Conservation (phyloP, 2,888 invertebrate genomes). For the Lasioglossum morio region DNA sequence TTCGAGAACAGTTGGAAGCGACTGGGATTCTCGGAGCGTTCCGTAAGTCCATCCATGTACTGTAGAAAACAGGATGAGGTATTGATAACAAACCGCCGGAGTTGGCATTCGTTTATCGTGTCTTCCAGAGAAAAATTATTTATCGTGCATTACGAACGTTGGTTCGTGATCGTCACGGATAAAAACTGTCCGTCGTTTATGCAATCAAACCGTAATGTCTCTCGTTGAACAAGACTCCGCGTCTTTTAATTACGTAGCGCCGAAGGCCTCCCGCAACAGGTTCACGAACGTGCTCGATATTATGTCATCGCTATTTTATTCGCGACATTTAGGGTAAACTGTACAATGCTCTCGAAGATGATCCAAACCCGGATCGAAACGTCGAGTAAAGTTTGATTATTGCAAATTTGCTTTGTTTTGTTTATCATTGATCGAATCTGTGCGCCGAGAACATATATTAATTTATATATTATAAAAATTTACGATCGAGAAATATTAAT, state of each 20-base stretch:
- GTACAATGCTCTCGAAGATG: too few relatives aligned
- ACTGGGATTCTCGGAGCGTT: background rate
- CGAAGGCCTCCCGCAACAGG: conserved; percentile 15
- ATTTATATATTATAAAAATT: too few relatives aligned
- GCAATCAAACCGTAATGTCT: background rate
- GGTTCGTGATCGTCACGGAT: background rate
- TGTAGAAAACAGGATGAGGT: conserved; percentile 68
- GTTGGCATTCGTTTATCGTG: conserved; percentile 47
- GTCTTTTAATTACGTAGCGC: conserved; percentile 34
- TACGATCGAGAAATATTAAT: too few relatives aligned
- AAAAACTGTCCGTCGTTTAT: background rate
- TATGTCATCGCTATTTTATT: conserved; percentile 51
- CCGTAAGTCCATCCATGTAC: background rate
- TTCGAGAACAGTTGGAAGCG: background rate
- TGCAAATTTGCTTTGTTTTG: too few relatives aligned
- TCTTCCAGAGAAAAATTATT: background rate
- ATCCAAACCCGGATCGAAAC: too few relatives aligned
- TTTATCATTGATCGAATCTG: too few relatives aligned
- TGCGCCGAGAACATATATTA: too few relatives aligned
- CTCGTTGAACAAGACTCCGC: background rate
- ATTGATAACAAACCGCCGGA: conserved; percentile 69
- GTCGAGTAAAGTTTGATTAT: too few relatives aligned
- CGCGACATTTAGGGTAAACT: background rate
- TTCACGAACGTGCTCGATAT: conserved; percentile 24
- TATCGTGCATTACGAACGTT: background rate